Base-by-base conservation (phyloP, 1,140 invertebrate genomes). In the Leptinotarsa lineolata region DNA sequence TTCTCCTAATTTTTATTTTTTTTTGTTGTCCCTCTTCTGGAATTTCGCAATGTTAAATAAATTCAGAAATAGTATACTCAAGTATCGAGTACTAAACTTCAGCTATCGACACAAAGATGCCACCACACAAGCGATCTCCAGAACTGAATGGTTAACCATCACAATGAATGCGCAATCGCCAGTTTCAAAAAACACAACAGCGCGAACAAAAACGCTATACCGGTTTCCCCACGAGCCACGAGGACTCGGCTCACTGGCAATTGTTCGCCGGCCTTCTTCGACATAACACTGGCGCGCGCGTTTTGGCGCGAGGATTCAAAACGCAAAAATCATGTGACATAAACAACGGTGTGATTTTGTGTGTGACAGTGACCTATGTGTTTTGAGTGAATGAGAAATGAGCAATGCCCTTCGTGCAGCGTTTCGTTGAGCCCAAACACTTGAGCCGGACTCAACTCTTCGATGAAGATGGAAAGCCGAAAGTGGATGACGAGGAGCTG, bases 361-460 rank as follows among this genome's bases (percentile, higher is more conserved):
- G 63, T 13, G 63, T 65, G 63, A 65, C 18, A 65, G 63, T 65
- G 63, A 65, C 16, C 21, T 22, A 39, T 22, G 21, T 21, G 18
- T 12, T 30, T 13, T 30, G 63, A 21, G 63, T 65, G 39, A 16
- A 65, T 30, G 21, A 22, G 21, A 24, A 63, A 63, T 66, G 69
- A 71, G 82, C 82, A 82, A 93, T 93, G 92, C 92, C 92, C 81
- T 92, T 93, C 86, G 88, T 92, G 78, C 89, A 91, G 81, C 88
- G 91, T 72, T 87, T 89, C 66, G 88, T 93, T 78, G 88, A 91
- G 79, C 92, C 92, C 58, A 89, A 89, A 78, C 89, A 86, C 86
- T 84, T 93, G 80, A 90, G 91, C 76, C 87, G 90, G 79, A 88
- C 88, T 76, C 85, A 86, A 84, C 83, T 91, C 74, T 86, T 86